Percentiles rank a stretch among this genome's conserved stretches.
phyloP scores from a whole-genome alignment of 2,797 vertebrate genomes.

The Mormyrops boulengeri region DNA sequence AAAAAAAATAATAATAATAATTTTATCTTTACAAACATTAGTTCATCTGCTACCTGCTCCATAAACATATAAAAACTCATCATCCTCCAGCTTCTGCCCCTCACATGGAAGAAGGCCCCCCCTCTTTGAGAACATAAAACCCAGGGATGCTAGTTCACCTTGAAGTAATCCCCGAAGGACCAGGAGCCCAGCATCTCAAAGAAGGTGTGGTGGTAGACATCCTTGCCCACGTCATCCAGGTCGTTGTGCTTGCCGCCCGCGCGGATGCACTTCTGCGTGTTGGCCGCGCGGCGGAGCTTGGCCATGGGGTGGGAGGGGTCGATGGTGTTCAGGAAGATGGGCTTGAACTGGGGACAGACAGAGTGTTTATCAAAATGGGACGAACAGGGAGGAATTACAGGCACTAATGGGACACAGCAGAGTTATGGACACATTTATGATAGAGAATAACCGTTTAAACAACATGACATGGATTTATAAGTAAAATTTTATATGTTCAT shows the following conservation, averaged over 20 bases:
- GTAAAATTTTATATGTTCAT: neutral
- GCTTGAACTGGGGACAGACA: conserved; percentile 76
- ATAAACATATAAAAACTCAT: neutral
- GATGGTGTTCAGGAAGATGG: conserved; percentile 96
- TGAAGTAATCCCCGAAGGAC: conserved; percentile 99
- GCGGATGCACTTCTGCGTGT: conserved; percentile 96
- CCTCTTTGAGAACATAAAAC: neutral
- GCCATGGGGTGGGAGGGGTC: conserved; percentile 94
- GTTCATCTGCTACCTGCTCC: neutral
- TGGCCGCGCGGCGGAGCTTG: conserved; percentile 82
- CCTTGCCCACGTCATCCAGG: conserved; percentile 95
- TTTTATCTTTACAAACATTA: neutral
- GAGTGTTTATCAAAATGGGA: neutral
- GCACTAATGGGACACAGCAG: neutral
- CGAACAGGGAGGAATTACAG: neutral
- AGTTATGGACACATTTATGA: neutral
- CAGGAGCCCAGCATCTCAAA: conserved; percentile 98
- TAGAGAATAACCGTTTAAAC: neutral
- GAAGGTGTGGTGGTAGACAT: conserved; percentile 98
- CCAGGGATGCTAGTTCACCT: conserved; percentile 57
- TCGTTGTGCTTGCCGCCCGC: conserved; percentile 98
- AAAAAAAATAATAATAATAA: neutral
- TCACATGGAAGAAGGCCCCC: neutral
- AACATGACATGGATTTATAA: neutral
- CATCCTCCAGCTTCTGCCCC: neutral